Evolutionary conservation across 1,140 invertebrate species (phyloP).

Genomic region (Druon quercuslanigerum): DNA sequence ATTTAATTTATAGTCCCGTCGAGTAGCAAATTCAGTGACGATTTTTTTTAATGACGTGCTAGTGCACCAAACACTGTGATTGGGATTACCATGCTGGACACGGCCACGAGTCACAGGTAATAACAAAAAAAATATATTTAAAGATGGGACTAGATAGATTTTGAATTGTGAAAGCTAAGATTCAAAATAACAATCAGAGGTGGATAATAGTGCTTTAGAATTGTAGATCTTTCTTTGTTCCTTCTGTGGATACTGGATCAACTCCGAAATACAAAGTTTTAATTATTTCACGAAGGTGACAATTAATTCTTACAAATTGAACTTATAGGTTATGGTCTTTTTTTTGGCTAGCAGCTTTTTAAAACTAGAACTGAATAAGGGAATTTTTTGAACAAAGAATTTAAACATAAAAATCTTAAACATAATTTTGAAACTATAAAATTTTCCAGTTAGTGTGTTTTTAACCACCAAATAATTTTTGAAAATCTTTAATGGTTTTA

Average conservation of each 20-base stretch:
- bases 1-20: not conserved
- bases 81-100: conserved; percentile 68
- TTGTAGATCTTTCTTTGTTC: conserved; percentile 35
- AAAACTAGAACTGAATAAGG: no score
- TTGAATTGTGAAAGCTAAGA: not conserved
- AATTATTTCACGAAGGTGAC: no score
- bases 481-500: no score
- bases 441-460: no score
- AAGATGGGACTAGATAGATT: not conserved
- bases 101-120: conserved; percentile 65
- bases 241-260: conserved; percentile 3
- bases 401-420: no score
- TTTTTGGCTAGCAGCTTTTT: no score
- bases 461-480: no score
- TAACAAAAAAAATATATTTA: not conserved
- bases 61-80: conserved; percentile 18
- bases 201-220: not conserved
- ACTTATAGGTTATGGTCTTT: no score
- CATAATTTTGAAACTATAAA: no score
- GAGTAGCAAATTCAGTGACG: not conserved
- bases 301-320: no score
- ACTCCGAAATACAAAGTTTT: no score
- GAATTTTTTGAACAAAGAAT: no score
- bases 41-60: conserved; percentile 22
- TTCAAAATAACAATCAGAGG: not conserved